These are phyloP conservation scores for Drosophila kambysellisi DNA, from an alignment of 2,888 invertebrate species.

Conservation along the genomic window DNA sequence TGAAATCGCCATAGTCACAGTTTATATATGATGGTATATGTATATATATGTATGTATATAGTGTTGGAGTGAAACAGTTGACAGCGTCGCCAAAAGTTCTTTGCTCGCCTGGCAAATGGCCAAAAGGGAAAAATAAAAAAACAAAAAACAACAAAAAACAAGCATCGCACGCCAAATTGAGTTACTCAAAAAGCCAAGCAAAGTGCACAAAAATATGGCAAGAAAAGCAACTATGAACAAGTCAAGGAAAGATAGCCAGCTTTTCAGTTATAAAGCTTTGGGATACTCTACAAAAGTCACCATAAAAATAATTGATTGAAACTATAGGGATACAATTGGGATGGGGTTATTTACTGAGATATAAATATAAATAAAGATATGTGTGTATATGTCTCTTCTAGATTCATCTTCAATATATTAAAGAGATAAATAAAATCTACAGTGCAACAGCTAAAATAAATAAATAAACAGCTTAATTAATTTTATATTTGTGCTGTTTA, in stretches of 20 bases:
- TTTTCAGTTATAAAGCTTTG: not conserved
- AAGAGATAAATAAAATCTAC: not conserved
- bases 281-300: conserved; percentile 21
- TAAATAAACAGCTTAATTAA: too few species aligned
- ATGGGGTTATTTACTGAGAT: rapidly evolving
- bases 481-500: not conserved
- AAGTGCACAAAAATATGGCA: conserved; percentile 18
- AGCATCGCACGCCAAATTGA: conserved; percentile 43
- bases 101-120: conserved; percentile 44
- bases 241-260: conserved; percentile 5
- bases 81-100: conserved; percentile 31
- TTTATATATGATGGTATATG: not conserved
- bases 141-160: not conserved
- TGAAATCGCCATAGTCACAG: conserved; percentile 5
- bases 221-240: not conserved
- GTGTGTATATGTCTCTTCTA: not conserved
- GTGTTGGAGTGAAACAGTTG: conserved; percentile 23
- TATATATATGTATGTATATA: not conserved
- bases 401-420: not conserved
- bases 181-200: conserved; percentile 44
- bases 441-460: not conserved
- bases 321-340: not conserved
- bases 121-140: conserved; percentile 25
- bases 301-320: not conserved
- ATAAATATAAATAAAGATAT: not conserved